These are phyloP conservation scores for Xestia sexstrigata DNA, from an alignment of 2,888 invertebrate species.

Conservation along the genomic window DNA sequence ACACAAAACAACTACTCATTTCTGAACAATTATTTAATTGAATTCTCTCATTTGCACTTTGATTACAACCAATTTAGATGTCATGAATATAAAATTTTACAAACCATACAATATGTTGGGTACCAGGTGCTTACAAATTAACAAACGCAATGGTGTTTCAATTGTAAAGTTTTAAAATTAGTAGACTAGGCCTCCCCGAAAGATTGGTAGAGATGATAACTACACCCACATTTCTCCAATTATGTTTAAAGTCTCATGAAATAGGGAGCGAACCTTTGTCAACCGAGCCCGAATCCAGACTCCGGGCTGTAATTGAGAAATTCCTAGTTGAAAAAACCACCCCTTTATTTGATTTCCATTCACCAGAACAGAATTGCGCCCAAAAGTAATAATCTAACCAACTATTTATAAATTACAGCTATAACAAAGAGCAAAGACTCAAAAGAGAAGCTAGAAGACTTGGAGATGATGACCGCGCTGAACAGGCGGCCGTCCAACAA, in stretches of 20 bases:
- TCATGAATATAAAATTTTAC: conserved; percentile 23
- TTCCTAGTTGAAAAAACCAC: background rate
- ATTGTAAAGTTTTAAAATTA: background rate
- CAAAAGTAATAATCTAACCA: conserved; percentile 11
- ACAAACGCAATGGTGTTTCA: background rate
- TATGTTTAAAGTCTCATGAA: background rate
- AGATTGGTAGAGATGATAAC: background rate
- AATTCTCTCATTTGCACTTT: background rate
- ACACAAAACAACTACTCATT: background rate
- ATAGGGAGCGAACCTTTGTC: background rate
- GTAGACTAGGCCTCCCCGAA: background rate
- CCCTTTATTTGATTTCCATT: background rate
- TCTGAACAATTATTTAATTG: conserved; percentile 6
- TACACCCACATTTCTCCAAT: background rate
- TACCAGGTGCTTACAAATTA: background rate
- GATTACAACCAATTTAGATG: background rate
- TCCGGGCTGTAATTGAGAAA: background rate
- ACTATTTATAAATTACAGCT: conserved; percentile 78
- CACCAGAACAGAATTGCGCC: background rate
- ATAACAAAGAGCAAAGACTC: conserved; percentile 91
- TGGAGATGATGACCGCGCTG: conserved; percentile 87
- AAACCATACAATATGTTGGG: background rate
- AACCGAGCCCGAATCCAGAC: background rate
- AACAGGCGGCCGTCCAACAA: conserved; percentile 84
- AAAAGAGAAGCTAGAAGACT: conserved; percentile 91